Evolutionary conservation across 1,140 invertebrate genomes (phyloP), one percentile per base, ranked within the genome.

Genomic region (Cardiocondyla obscurior): DNA sequence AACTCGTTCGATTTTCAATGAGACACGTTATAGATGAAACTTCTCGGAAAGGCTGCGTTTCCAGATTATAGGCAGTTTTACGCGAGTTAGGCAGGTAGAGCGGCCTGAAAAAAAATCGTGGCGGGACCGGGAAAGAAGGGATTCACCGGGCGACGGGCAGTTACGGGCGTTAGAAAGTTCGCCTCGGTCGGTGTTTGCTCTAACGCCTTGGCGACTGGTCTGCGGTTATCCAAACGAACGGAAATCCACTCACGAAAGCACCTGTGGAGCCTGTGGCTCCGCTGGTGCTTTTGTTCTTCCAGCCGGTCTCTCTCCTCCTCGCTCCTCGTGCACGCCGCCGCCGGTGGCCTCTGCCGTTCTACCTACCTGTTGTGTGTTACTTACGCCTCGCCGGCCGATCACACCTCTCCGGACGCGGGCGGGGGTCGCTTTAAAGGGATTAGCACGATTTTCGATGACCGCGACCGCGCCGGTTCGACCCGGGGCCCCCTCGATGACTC

Each of bases 241-340:
- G 67, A 86, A 85, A 89, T 62, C 79, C 70, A 82, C 83, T 84
- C 87, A 73, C 72, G 62, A 82, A 84, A 89, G 90, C 91, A 92
- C 91, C 91, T 92, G 91, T 91, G 90, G 90, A 92, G 74, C 74
- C 62, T 79, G 74, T 64, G 74, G 46, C 74, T 79, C 22, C 7
- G 90, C 88, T 88, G 83, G 64, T 76, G 83, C 87, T 90, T 90
- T 92, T 92, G 85, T 92, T 91, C 90, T 91, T 89, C 74, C 64
- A 60, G 28, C 39, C 44, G 62, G 30, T 58, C 65, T 64, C 67
- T 72, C 55, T 76, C 25, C 60, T 70, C 67, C n/a, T 28, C 10
- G 22, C 44, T 12, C 36, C 25, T 42, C 28, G 8, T 51, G 46
- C 51, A 25, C 62, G 39, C 53, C 62, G 55, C 33, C 16, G 70